Evolutionary conservation across 2,797 vertebrate genomes (phyloP), one percentile per base, ranked within the genome.

Genomic region (Pempheris klunzingeri): DNA sequence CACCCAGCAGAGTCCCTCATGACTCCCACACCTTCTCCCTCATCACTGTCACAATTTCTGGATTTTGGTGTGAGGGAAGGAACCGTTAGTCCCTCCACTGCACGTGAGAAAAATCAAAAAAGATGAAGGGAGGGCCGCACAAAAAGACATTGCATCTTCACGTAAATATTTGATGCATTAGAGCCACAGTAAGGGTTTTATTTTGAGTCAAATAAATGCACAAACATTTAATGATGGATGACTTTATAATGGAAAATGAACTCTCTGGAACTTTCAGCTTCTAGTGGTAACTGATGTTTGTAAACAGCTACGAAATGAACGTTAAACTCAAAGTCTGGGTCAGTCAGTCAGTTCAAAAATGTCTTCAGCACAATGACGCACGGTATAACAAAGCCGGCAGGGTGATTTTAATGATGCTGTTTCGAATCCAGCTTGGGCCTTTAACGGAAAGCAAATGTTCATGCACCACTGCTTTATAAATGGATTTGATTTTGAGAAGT

Each of bases 401-500:
- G 81, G 59, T 20, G 73, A 75, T 77, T 92, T 91, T 90, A 89
- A 85, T 80, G 82, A 79, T 47, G 10, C 72, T 2, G 71, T 74
- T 83, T 81, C 52, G 36, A 83, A 49, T 91, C 71, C 85, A 80
- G 74, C 75, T 44, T 0, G n/a, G 69, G 61, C 59, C 72, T 87
- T 87, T 87, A 83, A 91, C 78, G 82, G 78, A 90, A 92, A 84
- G 87, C 81, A 88, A 92, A 92, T 88, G 85, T 94, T 88, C 79
- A 71, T 49, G 81, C 85, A 82, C 78, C 57, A 18, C 80, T 82
- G 89, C 79, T 78, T 91, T 90, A 90, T 89, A 93, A 94, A 93
- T 92, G 92, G 88, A 90, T 92, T 84, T 91, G 91, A 94, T 94
- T 94, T 93, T 90, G 90, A 94, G 75, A 82, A 93, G 91, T 83